Percentiles rank a stretch among this genome's conserved stretches.
phyloP scores from a whole-genome alignment of 1,140 invertebrate species.

The Drosophila kurseongensis region DNA sequence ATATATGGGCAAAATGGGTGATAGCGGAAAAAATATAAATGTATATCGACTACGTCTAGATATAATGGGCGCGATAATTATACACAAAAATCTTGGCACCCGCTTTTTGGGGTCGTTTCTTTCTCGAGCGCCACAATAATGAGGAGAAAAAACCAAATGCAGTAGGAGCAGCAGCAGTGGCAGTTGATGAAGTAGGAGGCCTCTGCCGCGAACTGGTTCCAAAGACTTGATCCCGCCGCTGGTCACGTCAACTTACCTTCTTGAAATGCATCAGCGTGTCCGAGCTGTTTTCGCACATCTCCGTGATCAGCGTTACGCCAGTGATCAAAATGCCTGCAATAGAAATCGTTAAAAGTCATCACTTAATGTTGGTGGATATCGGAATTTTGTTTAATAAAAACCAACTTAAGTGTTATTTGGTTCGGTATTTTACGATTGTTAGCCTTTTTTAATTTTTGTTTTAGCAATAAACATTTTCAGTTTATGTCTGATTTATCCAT shows the following conservation, averaged over 20 bases:
- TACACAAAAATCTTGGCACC: constrained; percentile 23
- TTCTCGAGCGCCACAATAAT: constrained; percentile 18
- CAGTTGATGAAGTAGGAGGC: constrained; percentile 23
- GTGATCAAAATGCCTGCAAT: constrained; percentile 96
- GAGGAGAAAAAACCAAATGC: constrained; percentile 18
- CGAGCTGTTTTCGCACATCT: constrained; percentile 99
- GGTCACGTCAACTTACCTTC: constrained; percentile 90
- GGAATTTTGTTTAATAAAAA: no score
- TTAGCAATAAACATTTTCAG: no score
- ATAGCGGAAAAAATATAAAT: constrained; percentile 16
- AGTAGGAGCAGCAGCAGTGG: constrained; percentile 18
- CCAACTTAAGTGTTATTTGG: no score
- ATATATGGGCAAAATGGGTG: constrained; percentile 40
- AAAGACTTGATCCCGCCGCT: background rate
- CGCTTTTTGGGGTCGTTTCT: constrained; percentile 13
- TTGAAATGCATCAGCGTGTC: constrained; percentile 99
- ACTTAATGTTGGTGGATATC: no score
- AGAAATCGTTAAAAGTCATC: background rate
- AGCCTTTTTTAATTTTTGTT: no score
- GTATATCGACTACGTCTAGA: constrained; percentile 14
- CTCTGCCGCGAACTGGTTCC: constrained; percentile 22
- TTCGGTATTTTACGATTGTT: no score
- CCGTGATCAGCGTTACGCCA: constrained; percentile 98
- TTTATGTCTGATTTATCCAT: background rate
- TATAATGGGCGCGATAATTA: constrained; percentile 18